Base-by-base conservation (phyloP, 2,888 invertebrate species). In the Nebria salina region DNA sequence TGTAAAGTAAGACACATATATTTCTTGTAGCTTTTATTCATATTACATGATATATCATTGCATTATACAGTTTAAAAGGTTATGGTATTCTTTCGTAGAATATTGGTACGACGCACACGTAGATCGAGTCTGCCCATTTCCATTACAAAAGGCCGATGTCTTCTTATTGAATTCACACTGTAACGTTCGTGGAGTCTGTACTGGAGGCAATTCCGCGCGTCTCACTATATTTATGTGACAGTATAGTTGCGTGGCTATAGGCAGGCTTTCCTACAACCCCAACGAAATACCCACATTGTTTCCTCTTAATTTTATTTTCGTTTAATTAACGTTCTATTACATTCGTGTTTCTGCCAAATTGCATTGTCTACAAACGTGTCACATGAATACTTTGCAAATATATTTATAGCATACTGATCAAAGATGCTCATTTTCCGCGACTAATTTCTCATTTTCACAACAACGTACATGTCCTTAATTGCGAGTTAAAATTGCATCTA, bases 191-290 rank as follows among this genome's bases (percentile, higher is more conserved):
- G 54, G 13, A 3, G 54, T 54, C 54, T 54, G 54, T 54, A 54
- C 11, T 54, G 8, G 54, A 54, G 54, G 54, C 54, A 54, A 54
- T 54, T 54, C 54, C 54, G 54, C 54, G 54, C 54, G 54, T 54
- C 54, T 54, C 54, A 54, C 54, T 54, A 54, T 54, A 54, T 54
- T 54, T 54, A 54, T 54, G 54, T 54, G 54, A 54, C 54, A 54
- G 54, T 54, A 34, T 20, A 20, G 43, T 6, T 43, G 43, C 43
- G 43, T 43, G 54, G 54, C 54, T 54, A 54, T 54, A 54, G 54
- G 54, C 8, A 54, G 54, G 54, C 54, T 8, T 54, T 54, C 54
- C 11, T 54, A 54, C 54, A 54, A 54, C 54, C 54, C 54, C 13
- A 54, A 54, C 54, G 54, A 54, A 54, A 54, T 54, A 13, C 54